Evolutionary conservation across 2,888 invertebrate genomes (phyloP), one percentile per base, ranked within the genome.

Genomic region (Andrena minutula): DNA sequence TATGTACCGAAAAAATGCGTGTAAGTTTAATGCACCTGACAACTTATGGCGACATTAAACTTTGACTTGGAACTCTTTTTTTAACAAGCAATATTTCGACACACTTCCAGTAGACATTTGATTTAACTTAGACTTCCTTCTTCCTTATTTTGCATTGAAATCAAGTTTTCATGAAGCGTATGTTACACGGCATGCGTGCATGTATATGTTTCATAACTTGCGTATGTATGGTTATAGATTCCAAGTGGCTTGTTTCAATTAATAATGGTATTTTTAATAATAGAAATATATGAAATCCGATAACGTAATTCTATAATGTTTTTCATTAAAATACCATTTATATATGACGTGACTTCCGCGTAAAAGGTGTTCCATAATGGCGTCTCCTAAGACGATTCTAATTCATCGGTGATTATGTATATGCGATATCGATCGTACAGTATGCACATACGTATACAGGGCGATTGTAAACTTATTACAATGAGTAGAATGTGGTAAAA

Each of bases 1-100:
- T 64, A 79, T 32, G n/a, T 64, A 60, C 32, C n/a, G 32, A 68
- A 53, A 8, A 12, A 66, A 73, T 58, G 20, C 56, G 8, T 61
- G 68, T 78, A 69, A 78, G 66, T 74, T 61, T 60, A 53, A 66
- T 60, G 65, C 47, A 58, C 49, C 60, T 72, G 53, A 41, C 41
- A 35, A 41, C 10, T 73, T 60, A 53, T n/a, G 41, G 30, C 12
- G 12, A 74, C 32, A 32, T 16, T 63, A 26, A 49, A 20, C 20
- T 53, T 16, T 72, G 28, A 28, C 35, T 8, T 47, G 10, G 26
- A 63, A 16, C 1, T 61, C n/a, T 10, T 26, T 4, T 41, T 49
- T 20, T 3, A n/a, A 65, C 41, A 16, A 61, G 20, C 26, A 16
- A 64, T 10, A 65, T n/a, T 16, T 28, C 26, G 12, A 26, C 28